Evolutionary conservation across 2,888 invertebrate species (phyloP).

Genomic region (Chesias legatella): DNA sequence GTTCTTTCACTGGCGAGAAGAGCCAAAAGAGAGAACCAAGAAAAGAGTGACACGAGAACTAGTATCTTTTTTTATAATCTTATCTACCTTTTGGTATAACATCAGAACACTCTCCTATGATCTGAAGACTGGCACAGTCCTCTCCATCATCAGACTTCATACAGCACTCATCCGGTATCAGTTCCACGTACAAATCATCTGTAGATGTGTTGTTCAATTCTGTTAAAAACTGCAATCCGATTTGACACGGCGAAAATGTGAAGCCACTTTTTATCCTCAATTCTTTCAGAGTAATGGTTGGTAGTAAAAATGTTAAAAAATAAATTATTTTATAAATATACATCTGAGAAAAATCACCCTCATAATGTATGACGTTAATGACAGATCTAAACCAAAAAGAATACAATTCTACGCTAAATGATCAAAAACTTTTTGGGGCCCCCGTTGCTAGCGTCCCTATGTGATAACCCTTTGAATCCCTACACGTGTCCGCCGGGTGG

Average conservation of each 20-base stretch:
- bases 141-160: constrained; percentile 34
- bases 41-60: too few relatives aligned
- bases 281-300: constrained; percentile 28
- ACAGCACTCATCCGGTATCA: constrained; percentile 57
- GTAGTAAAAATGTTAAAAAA: constrained; percentile 38
- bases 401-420: too few relatives aligned
- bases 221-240: constrained; percentile 49
- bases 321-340: constrained; percentile 53
- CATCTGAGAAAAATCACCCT: constrained; percentile 44
- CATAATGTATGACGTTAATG: constrained; percentile 17
- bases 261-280: constrained; percentile 40
- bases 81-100: constrained; percentile 44
- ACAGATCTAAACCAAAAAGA: neutral
- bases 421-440: too few relatives aligned
- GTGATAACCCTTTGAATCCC: too few relatives aligned
- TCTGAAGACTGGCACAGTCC: constrained; percentile 49
- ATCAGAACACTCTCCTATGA: constrained; percentile 45
- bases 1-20: too few relatives aligned
- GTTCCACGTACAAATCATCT: constrained; percentile 44
- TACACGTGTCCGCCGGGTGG: too few relatives aligned
- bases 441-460: too few relatives aligned
- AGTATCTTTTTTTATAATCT: too few relatives aligned
- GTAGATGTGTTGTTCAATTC: constrained; percentile 50
- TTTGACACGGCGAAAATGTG: constrained; percentile 27
- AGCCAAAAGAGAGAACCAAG: too few relatives aligned